Evolutionary conservation across 2,888 invertebrate genomes (phyloP).

Genomic region (Lochmaea capreae): DNA sequence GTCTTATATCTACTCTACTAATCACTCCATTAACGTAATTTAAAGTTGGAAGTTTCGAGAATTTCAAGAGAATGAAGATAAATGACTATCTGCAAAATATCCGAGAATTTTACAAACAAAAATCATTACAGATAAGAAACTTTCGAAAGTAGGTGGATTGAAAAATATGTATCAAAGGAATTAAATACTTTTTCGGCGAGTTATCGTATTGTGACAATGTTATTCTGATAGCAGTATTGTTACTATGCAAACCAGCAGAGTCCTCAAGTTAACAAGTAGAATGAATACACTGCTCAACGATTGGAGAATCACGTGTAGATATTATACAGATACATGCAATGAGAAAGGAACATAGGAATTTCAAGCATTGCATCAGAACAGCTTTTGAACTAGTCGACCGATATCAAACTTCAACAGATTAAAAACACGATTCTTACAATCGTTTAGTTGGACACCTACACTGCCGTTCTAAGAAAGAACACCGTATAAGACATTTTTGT

Average conservation of each 20-base stretch:
- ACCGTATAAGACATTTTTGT: too few relatives aligned
- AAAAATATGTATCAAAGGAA: not conserved
- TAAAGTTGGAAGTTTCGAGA: slow-evolving; percentile 23
- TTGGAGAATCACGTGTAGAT: too few relatives aligned
- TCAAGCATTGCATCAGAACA: too few relatives aligned
- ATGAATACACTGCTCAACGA: not conserved
- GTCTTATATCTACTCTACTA: slow-evolving; percentile 26
- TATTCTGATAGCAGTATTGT: not conserved
- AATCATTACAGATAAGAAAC: slow-evolving; percentile 6
- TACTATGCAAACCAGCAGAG: not conserved
- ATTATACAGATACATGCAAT: too few relatives aligned
- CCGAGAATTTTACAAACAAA: slow-evolving; percentile 17
- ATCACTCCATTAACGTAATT: slow-evolving; percentile 29
- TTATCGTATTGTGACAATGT: not conserved
- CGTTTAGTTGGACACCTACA: too few relatives aligned
- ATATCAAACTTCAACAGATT: too few relatives aligned
- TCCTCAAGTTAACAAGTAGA: not conserved
- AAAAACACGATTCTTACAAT: too few relatives aligned
- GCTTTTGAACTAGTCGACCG: too few relatives aligned
- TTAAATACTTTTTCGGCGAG: not conserved
- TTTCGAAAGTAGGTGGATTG: slow-evolving; percentile 9
- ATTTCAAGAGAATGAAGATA: slow-evolving; percentile 33
- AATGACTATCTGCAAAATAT: slow-evolving; percentile 22
- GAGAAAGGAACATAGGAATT: too few relatives aligned
- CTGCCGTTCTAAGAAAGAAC: too few relatives aligned